Conservation (phyloP, 2,888 invertebrate genomes). For the Pseudolycoriella hygida region DNA sequence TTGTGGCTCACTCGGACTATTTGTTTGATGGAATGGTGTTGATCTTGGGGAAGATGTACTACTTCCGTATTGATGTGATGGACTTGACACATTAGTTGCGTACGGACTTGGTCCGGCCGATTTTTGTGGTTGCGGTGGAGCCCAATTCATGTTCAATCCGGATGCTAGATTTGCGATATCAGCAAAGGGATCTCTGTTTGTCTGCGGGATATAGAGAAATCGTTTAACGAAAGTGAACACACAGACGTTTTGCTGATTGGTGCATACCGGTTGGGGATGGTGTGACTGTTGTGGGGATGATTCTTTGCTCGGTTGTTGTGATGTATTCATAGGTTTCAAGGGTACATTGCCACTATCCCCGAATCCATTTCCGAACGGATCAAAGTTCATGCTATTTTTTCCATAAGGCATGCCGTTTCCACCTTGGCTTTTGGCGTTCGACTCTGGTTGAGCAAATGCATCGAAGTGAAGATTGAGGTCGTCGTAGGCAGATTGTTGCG, state of each 20-base stretch:
- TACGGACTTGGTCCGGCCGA: constrained; percentile 22
- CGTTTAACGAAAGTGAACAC: not conserved
- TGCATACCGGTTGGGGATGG: constrained; percentile 12
- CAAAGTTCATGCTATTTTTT: constrained; percentile 7
- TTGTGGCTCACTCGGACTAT: constrained; percentile 11
- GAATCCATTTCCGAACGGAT: constrained; percentile 4
- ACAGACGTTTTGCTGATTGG: not conserved
- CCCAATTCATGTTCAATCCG: constrained; percentile 25
- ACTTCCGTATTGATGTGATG: constrained; percentile 20
- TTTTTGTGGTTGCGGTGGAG: constrained; percentile 19
- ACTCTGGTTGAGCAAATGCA: constrained; percentile 11
- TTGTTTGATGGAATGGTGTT: constrained; percentile 23
- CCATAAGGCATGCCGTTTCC: too few species aligned
- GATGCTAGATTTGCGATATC: constrained; percentile 40
- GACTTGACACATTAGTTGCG: constrained; percentile 26
- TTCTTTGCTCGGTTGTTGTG: constrained; percentile 22
- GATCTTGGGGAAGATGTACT: constrained; percentile 4
- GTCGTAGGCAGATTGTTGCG: constrained; percentile 7
- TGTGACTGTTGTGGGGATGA: constrained; percentile 33
- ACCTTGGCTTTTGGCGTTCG: too few species aligned
- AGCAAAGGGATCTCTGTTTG: constrained; percentile 48
- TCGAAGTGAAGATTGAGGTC: constrained; percentile 17
- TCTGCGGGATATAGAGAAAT: not conserved
- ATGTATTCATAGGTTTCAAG: constrained; percentile 1
- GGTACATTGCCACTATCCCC: not conserved